These are phyloP conservation scores for Aproaerema taeniolella DNA, from an alignment of 2,888 invertebrate species.

Conservation along the genomic window DNA sequence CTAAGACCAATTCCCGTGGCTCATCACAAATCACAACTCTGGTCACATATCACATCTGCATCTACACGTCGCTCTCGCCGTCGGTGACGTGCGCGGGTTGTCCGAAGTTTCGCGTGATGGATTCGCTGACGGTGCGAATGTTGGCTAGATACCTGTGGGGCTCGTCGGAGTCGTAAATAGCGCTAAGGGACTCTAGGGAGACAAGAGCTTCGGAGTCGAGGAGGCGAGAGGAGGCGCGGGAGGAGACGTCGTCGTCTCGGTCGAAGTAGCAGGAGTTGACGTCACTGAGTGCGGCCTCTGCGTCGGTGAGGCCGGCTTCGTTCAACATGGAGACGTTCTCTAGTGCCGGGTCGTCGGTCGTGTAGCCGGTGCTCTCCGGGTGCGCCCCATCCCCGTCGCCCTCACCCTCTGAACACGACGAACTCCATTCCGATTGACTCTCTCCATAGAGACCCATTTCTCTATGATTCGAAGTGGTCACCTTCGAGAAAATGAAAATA, in stretches of 20 bases:
- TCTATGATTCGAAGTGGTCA: conserved; percentile 56
- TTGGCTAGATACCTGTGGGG: conserved; percentile 83
- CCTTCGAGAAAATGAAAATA: conserved; percentile 31
- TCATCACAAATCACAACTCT: conserved; percentile 1
- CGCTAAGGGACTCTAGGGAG: conserved; percentile 88
- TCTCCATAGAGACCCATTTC: conserved; percentile 74
- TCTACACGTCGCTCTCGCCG: conserved; percentile 80
- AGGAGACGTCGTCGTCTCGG: conserved; percentile 86
- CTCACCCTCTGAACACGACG: conserved; percentile 76
- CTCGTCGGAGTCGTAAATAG: conserved; percentile 87
- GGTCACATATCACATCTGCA: conserved; percentile 13
- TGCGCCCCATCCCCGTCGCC: conserved; percentile 68
- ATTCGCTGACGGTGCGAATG: conserved; percentile 86
- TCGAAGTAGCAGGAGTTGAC: conserved; percentile 90
- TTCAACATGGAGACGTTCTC: conserved; percentile 91
- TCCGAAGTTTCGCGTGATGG: conserved; percentile 86
- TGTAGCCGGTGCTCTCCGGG: conserved; percentile 87
- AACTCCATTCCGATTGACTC: conserved; percentile 91
- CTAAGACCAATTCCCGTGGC: not conserved
- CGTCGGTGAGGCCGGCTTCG: conserved; percentile 91
- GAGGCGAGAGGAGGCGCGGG: conserved; percentile 88
- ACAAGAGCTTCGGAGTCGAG: conserved; percentile 87
- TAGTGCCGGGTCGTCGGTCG: conserved; percentile 91
- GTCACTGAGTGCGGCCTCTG: conserved; percentile 91
- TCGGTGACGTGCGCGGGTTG: conserved; percentile 81